Conservation (phyloP, 1,140 invertebrate genomes). For the Drosophila parabipectinata region DNA sequence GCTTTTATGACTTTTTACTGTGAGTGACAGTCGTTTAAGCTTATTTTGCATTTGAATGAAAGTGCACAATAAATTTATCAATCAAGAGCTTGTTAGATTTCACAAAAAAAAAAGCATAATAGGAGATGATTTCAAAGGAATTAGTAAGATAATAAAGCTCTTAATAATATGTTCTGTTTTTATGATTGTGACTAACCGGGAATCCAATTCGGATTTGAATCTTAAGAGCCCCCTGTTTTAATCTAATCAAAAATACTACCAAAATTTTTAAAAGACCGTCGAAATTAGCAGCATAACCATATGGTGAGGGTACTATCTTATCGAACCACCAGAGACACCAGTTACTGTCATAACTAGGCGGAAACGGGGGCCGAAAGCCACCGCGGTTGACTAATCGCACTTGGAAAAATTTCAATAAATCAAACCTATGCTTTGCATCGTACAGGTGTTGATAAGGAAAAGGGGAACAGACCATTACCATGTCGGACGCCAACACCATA, state of each 20-base stretch:
- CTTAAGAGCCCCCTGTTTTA: neutral
- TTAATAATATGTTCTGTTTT: neutral
- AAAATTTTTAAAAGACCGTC: slow-evolving; percentile 7
- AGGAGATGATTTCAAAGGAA: neutral
- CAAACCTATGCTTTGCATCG: slow-evolving; percentile 46
- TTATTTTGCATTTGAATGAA: neutral
- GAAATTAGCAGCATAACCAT: slow-evolving; percentile 15
- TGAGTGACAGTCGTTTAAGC: neutral
- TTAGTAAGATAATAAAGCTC: neutral
- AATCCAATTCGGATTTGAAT: slow-evolving; percentile 9
- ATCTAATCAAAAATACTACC: slow-evolving; percentile 35
- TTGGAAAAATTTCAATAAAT: slow-evolving; percentile 72
- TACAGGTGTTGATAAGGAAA: slow-evolving; percentile 40
- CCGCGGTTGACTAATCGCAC: slow-evolving; percentile 38
- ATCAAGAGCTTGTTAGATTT: neutral
- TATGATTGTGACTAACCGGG: slow-evolving; percentile 11
- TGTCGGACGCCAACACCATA: slow-evolving; percentile 59
- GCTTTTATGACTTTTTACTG: neutral
- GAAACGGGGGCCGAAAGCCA: slow-evolving; percentile 49
- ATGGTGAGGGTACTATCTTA: slow-evolving; percentile 55
- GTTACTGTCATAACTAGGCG: slow-evolving; percentile 37
- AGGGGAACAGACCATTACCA: slow-evolving; percentile 23
- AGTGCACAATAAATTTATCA: slow-evolving; percentile 1
- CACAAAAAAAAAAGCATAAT: neutral
- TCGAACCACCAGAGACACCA: slow-evolving; percentile 13